Evolutionary conservation across 2,888 invertebrate species (phyloP), one percentile per base, ranked within the genome.

Genomic region (Norana najaformis): DNA sequence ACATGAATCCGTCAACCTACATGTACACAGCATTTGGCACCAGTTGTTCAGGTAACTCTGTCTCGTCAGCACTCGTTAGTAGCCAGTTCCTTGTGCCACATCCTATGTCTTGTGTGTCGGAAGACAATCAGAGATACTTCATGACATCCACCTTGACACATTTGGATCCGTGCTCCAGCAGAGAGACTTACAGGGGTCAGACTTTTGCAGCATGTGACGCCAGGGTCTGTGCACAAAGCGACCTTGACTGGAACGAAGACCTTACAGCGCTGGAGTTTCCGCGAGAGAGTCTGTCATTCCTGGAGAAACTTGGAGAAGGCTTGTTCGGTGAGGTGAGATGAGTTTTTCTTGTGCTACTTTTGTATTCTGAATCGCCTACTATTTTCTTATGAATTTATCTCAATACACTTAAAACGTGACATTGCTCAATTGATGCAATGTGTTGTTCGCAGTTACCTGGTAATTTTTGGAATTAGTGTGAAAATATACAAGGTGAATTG

Each of bases 231-330:
- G 85, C 85, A 35, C 85, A 85, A 23, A 85, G 85, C 35, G 35
- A n/a, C 18, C 37, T 35, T 36, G 37, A 35, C 85, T 36, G 85
- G 36, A 35, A 37, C 5, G 23, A 85, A 23, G 85, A 85, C 85
- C 35, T 85, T 18, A 3, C 35, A 37, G 85, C 5, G 85, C 23
- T 35, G 85, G 97, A 97, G 95, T 97, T 97, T 95, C 97, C 97
- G 90, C 96, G 97, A 92, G 97, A 97, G 94, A 96, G 97, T 93
- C 96, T 98, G 91, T 96, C 97, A 93, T 97, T 97, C 97, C 96
- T 97, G 93, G 97, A 97, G 91, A 97, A 97, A 94, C 96, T 98
- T 88, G 97, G 97, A 36, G 97, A 97, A 95, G 98, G 98, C 91
- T 97, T 97, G 91, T 98, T 97, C 95, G 97, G 97, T 95, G 97